Conservation (phyloP, 2,797 vertebrate genomes). For the Pogonophryne albipinna region DNA sequence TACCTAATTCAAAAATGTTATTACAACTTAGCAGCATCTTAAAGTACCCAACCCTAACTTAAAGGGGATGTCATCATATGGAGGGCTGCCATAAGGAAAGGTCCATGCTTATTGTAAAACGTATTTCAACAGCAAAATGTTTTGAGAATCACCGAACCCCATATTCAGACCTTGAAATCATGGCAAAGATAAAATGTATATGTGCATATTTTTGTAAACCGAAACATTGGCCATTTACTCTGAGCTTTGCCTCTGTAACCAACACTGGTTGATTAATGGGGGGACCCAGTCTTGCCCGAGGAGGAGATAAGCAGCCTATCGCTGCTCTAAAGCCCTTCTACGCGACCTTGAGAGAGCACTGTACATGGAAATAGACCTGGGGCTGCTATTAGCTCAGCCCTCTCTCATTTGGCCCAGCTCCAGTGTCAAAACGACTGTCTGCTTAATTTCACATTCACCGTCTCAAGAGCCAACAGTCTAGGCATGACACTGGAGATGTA, state of each 20-base stretch:
- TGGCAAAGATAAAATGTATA: slow-evolving; percentile 66
- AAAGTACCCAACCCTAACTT: background rate
- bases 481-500: slow-evolving; percentile 47
- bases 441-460: slow-evolving; percentile 52
- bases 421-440: slow-evolving; percentile 67
- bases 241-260: slow-evolving; percentile 70
- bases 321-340: slow-evolving; percentile 60
- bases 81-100: background rate
- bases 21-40: slow-evolving; percentile 1
- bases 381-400: slow-evolving; percentile 75
- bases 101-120: slow-evolving; percentile 7
- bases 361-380: slow-evolving; percentile 76
- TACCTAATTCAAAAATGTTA: background rate
- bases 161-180: slow-evolving; percentile 67
- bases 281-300: slow-evolving; percentile 68
- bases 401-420: slow-evolving; percentile 70
- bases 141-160: slow-evolving; percentile 17
- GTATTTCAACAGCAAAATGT: slow-evolving; percentile 16
- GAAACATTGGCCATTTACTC: slow-evolving; percentile 61
- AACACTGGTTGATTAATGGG: slow-evolving; percentile 80
- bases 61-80: slow-evolving; percentile 9
- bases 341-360: slow-evolving; percentile 80
- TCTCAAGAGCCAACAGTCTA: slow-evolving; percentile 43
- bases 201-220: slow-evolving; percentile 78
- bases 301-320: slow-evolving; percentile 82